phyloP scores from a whole-genome alignment of 2,113 vertebrate genomes.

The Ciconia boyciana region DNA sequence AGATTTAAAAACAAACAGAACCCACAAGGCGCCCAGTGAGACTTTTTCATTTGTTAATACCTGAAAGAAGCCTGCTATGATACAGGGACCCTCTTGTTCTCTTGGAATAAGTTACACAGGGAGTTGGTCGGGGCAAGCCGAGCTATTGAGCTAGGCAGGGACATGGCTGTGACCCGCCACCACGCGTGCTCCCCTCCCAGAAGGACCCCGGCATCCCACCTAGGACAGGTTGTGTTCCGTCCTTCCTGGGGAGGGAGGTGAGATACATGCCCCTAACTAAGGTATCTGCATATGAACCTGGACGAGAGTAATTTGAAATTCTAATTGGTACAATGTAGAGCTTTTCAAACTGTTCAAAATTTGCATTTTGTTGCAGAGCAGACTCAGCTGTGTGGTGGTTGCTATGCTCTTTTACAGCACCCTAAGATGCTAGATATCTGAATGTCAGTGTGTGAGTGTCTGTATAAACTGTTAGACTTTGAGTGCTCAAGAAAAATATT shows the following conservation, averaged over 20 bases:
- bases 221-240: neutral
- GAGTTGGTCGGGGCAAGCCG: neutral
- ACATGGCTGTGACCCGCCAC: neutral
- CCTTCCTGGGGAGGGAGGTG: neutral
- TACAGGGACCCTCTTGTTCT: neutral
- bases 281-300: neutral
- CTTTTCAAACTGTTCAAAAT: neutral
- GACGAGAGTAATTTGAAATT: neutral
- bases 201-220: neutral
- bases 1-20: conserved; percentile 21
- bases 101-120: neutral
- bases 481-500: neutral
- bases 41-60: neutral
- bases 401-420: neutral
- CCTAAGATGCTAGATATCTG: neutral
- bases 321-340: neutral
- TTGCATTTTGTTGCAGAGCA: neutral
- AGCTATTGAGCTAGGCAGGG: neutral
- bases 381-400: neutral
- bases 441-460: rapidly evolving
- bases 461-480: neutral
- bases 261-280: neutral
- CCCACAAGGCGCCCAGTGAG: neutral
- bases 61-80: neutral
- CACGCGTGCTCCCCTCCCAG: neutral